Evolutionary conservation across 2,888 invertebrate genomes (phyloP), one percentile per base, ranked within the genome.

Genomic region (Metacarcinus magister): DNA sequence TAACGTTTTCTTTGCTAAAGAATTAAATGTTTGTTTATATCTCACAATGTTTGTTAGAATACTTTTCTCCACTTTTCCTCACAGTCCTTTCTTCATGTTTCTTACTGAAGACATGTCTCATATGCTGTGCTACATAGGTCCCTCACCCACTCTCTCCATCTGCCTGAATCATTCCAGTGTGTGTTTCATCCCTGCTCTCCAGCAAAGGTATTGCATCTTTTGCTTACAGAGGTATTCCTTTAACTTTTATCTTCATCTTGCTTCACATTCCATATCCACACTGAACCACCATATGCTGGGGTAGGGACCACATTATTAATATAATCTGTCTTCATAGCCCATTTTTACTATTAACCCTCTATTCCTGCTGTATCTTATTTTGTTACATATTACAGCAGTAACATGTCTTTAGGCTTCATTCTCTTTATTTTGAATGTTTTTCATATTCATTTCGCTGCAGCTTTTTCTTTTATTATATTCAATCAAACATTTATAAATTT

Each of bases 231-330:
- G n/a, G 19, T 67, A 67, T 67, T 54, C 54, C 54, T 54, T 8
- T 67, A 67, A 67, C 67, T 67, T 39, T 39, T 87, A n/a, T 75
- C 28, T 28, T 39, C 87, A 87, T 39, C 19, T 87, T 87, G 87
- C 87, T 87, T 87, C 87, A 87, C 87, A 87, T 87, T 87, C 87
- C 87, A 87, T 87, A 32, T 87, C 87, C 87, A 39, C 13, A 39
- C 39, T 87, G 87, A 87, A 39, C 87, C 39, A 39, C 10, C 75
- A 82, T 39, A 13, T 87, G 87, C 39, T 87, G 87, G 39, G 87
- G 87, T 87, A 39, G 87, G 87, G 87, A 87, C 87, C 87, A 87
- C 13, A 87, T 16, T 87, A 16, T 4, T 87, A 54, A 16, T 54
- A 16, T 87, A 39, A 39, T 16, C 87, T 39, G 39, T 39, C 75